A percentile compares a stretch with the other conserved stretches of the same genome.
Evolutionary conservation across 2,113 vertebrate species (phyloP).

Genomic region (Ondatra zibethicus): DNA sequence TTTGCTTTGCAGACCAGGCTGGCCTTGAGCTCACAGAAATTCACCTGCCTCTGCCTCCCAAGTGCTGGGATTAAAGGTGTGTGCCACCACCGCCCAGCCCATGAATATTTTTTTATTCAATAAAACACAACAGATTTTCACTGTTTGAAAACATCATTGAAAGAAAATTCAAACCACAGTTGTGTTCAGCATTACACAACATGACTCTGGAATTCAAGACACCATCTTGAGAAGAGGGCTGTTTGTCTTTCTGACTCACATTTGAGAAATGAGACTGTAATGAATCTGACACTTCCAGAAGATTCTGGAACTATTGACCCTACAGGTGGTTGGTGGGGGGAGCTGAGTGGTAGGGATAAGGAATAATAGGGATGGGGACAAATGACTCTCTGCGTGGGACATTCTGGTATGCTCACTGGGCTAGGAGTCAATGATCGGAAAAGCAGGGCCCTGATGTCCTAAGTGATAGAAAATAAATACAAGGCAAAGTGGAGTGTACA

Average conservation of each 20-base stretch:
- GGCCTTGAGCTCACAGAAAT: neutral
- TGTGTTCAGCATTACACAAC: fast-evolving
- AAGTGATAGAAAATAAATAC: neutral
- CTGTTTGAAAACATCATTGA: neutral
- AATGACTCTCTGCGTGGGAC: neutral
- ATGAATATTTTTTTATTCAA: neutral
- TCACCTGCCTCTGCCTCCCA: neutral
- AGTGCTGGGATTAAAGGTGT: neutral
- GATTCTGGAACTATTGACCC: too few relatives aligned
- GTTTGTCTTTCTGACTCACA: neutral
- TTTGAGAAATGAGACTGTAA: neutral
- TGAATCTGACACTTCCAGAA: neutral
- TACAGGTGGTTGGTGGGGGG: neutral
- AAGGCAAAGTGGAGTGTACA: neutral
- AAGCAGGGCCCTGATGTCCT: neutral
- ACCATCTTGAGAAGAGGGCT: fast-evolving
- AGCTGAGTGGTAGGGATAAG: neutral
- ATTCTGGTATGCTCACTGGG: neutral
- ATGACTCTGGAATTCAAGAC: neutral
- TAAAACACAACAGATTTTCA: neutral
- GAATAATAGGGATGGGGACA: neutral
- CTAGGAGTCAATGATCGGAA: neutral
- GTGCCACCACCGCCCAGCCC: neutral
- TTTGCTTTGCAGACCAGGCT: neutral
- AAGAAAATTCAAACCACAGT: neutral